Evolutionary conservation across 2,888 invertebrate species (phyloP), one percentile per base, ranked within the genome.

Genomic region (Drosophila rubida): DNA sequence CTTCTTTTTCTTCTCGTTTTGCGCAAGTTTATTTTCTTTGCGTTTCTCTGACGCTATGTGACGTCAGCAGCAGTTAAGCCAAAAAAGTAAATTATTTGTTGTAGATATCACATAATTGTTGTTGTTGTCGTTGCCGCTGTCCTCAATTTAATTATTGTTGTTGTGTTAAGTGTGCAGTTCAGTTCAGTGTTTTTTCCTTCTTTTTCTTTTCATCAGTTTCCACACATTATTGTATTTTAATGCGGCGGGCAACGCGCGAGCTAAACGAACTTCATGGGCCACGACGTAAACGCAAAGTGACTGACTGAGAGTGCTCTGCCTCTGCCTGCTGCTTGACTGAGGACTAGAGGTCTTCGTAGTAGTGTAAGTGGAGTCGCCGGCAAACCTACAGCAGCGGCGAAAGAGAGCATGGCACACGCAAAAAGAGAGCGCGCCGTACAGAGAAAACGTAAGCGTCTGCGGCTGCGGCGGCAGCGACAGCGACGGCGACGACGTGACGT

Each of bases 31-130:
- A 41, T 42, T 51, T 59, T 54, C 53, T 65, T 59, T 54, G 65
- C 25, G 50, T 41, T 50, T 62, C 39, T 16, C 27, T 9, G 27
- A 9, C 27, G 62, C 27, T 65, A 39, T 58, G 88, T 84, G 83
- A 84, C 83, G 83, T 84, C 83, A 84, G 32, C 32, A 32, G 87
- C 88, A 86, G 73, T 69, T 59, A 25, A 25, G 55, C 19, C 14
- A 49, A 63, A 80, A 70, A 50, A 32, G 44, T 51, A 35, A 49
- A 66, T 49, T 60, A 60, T 63, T 69, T 67, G 55, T 78, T 85
- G 86, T 83, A 83, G 74, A 83, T 83, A 83, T 83, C 82, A 83
- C 82, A 83, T 87, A 85, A 79, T 85, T 79, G 82, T 79, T 87
- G 67, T 55, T 67, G 50, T 53, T 39, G 54, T 16, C 14, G 39